A percentile compares a stretch with the other conserved stretches of the same genome.
Evolutionary conservation across 2,113 vertebrate species (phyloP).

Genomic region (Astur gentilis): DNA sequence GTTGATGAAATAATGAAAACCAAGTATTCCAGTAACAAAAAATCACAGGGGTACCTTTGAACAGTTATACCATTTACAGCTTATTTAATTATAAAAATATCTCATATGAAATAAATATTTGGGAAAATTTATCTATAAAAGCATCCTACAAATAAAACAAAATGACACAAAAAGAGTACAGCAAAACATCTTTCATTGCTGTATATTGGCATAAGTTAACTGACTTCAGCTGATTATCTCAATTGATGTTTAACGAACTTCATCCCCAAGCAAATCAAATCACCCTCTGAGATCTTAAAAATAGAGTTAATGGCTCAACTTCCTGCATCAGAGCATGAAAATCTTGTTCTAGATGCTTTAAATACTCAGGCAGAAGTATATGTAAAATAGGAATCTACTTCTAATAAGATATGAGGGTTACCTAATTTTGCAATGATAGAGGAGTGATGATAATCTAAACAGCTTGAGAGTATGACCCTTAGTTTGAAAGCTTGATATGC

Average conservation of each 20-base stretch:
- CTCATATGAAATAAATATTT: not conserved
- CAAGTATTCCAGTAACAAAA: not conserved
- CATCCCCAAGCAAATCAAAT: not conserved
- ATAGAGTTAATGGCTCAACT: not conserved
- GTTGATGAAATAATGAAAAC: not conserved
- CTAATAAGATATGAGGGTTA: not conserved
- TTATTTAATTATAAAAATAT: not conserved
- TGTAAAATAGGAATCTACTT: not conserved
- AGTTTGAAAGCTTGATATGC: not conserved
- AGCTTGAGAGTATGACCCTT: not conserved
- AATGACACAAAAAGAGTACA: not conserved
- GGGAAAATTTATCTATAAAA: not conserved
- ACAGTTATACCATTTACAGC: not conserved
- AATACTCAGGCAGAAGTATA: not conserved
- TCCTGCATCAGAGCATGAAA: not conserved
- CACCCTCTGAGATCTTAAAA: not conserved
- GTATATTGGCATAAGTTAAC: not conserved
- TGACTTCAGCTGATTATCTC: not conserved
- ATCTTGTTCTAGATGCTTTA: not conserved
- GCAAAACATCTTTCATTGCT: not conserved
- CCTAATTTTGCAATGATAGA: not conserved
- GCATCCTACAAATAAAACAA: not conserved
- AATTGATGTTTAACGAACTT: not conserved
- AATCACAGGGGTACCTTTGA: not conserved
- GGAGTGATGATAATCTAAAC: not conserved